Base-by-base conservation (phyloP, 2,888 invertebrate genomes). In the Coecobrya sp. region DNA sequence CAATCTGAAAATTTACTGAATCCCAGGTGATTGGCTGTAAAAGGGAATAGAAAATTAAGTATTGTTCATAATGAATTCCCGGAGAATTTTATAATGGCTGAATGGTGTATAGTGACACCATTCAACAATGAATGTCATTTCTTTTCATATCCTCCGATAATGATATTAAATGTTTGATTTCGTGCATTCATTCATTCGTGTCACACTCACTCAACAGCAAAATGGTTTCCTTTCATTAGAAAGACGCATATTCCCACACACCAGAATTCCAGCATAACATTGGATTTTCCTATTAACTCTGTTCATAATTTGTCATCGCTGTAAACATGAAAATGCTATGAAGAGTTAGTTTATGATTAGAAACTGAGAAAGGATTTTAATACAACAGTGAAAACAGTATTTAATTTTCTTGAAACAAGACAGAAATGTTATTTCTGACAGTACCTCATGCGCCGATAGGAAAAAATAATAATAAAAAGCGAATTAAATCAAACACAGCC, bases 11-110 rank as follows among this genome's bases (percentile, higher is more conserved):
- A 45, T 42, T 62, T 19, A 19, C 19, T 55, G 10, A 62, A 62
- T 84, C 84, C 65, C 62, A 62, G 62, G 65, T 62, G 62, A 62
- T 84, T 59, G 62, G n/a, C 62, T 62, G 11, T 52, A 30, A 84
- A 76, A 76, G 13, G 49, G 42, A 70, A 45, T 22, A 19, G 73
- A 22, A 76, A 49, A 76, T 13, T 76, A 76, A 22, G 49, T 25
- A 45, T 76, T 45, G 25, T 49, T 70, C 42, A 10, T 70, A 42
- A 42, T 42, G 70, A n/a, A 42, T 36, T 42, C 70, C 13, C 2
- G 25, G 36, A 30, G 68, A 16, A 16, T 27, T 68, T 16, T 68
- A 59, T 19, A 19, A 22, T 19, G 19, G 22, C 59, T 19, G 68
- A 68, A 62, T 22, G n/a, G 59, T 59, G 59, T 59, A 19, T 59